A percentile compares a stretch with the other conserved stretches of the same genome.
These are phyloP conservation scores for Pocillopora meandrina DNA, from an alignment of 92 coral and sea anemone species.

Conservation along the genomic window DNA sequence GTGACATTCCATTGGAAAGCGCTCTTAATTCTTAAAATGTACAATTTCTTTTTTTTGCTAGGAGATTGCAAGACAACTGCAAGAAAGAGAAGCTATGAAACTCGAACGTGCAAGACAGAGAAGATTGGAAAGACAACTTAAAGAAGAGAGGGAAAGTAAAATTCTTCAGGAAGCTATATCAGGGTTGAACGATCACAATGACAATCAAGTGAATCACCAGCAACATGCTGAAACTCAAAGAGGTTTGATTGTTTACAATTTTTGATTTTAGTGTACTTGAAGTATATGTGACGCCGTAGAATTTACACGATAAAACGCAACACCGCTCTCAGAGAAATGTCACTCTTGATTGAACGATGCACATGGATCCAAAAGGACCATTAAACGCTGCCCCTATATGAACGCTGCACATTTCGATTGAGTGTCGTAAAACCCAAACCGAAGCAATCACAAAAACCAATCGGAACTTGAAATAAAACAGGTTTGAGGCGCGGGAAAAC, in stretches of 20 bases:
- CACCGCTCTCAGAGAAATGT: no score
- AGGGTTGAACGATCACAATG: constrained; percentile 21
- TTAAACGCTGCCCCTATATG: no score
- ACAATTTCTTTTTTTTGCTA: constrained; percentile 13
- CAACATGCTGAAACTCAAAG: constrained; percentile 31
- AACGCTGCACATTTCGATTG: no score
- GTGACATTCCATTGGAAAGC: not conserved
- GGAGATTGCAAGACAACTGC: constrained; percentile 79
- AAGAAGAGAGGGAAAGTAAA: constrained; percentile 64
- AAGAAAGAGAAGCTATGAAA: constrained; percentile 72
- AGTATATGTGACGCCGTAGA: not conserved
- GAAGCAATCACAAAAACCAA: no score
- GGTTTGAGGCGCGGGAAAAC: no score
- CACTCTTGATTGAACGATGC: no score
- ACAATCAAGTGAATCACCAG: constrained; percentile 24
- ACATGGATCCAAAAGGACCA: no score
- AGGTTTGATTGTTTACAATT: not conserved
- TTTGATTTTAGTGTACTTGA: no score
- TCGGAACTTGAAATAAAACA: no score
- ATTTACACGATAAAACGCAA: no score
- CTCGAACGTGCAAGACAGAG: constrained; percentile 77
- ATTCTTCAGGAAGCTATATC: constrained; percentile 50
- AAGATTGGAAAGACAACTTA: constrained; percentile 62
- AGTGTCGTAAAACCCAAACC: no score
- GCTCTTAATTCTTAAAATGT: not conserved